These are phyloP conservation scores for Euclidia mi DNA, from an alignment of 2,888 invertebrate species.

Conservation along the genomic window DNA sequence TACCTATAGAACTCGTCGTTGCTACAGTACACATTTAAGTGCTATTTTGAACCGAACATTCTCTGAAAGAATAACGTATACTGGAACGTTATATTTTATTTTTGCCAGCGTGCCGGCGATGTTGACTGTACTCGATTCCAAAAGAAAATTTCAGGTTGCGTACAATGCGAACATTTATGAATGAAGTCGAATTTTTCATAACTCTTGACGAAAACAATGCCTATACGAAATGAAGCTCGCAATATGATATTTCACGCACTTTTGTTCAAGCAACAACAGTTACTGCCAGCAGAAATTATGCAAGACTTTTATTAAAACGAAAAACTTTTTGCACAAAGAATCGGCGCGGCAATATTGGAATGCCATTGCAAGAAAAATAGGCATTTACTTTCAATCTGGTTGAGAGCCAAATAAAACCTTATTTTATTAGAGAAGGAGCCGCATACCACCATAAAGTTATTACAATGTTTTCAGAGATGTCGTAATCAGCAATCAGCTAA, in stretches of 20 bases:
- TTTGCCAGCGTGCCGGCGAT: conserved; percentile 22
- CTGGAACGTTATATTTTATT: conserved; percentile 5
- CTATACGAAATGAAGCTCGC: conserved; percentile 69
- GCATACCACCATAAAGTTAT: not conserved
- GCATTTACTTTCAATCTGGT: conserved; percentile 70
- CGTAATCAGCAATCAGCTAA: too few relatives aligned
- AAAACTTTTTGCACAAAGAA: conserved; percentile 47
- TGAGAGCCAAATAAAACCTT: conserved; percentile 57
- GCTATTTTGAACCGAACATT: not conserved
- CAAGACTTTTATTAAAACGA: conserved; percentile 55
- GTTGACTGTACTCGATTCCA: conserved; percentile 29
- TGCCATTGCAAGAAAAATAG: conserved; percentile 32
- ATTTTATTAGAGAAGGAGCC: conserved; percentile 1
- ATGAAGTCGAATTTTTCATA: conserved; percentile 75
- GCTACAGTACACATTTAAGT: too few relatives aligned
- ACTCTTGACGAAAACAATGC: conserved; percentile 73
- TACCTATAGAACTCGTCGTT: too few relatives aligned
- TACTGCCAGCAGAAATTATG: conserved; percentile 50
- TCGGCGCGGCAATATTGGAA: conserved; percentile 42
- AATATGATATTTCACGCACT: conserved; percentile 71
- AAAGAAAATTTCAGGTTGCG: conserved; percentile 50
- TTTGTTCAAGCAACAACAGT: conserved; percentile 60
- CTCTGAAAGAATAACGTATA: conserved; percentile 1
- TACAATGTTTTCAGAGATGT: not conserved
- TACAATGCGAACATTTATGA: conserved; percentile 64